These are phyloP conservation scores for Cheirogaleus major DNA, from an alignment of 2,797 vertebrate genomes.

Conservation along the genomic window DNA sequence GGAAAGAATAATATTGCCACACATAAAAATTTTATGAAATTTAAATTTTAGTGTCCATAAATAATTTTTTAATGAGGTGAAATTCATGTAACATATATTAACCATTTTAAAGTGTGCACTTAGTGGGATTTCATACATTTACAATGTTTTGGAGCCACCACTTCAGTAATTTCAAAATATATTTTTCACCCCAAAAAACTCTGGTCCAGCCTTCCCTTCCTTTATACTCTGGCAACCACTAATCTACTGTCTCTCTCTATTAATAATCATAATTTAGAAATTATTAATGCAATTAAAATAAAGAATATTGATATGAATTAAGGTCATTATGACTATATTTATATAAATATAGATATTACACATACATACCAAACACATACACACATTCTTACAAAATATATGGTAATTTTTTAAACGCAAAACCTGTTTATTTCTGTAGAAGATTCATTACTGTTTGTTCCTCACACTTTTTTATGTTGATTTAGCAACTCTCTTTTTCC, in stretches of 20 bases:
- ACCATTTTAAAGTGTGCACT: background rate
- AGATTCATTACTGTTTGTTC: background rate
- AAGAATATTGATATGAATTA: background rate
- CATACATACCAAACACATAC: background rate
- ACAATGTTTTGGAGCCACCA: fast-evolving
- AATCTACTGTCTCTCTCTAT: background rate
- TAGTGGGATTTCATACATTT: background rate
- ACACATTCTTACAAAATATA: background rate
- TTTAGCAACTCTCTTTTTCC: background rate
- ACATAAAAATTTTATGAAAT: no score
- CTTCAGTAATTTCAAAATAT: background rate
- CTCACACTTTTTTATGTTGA: background rate
- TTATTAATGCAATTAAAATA: background rate
- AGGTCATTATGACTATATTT: background rate
- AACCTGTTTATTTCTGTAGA: background rate
- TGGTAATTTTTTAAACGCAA: background rate
- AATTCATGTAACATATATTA: background rate
- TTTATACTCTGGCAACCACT: background rate
- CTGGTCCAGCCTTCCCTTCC: fast-evolving
- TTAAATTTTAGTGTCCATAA: background rate
- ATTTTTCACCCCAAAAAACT: background rate
- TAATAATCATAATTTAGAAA: background rate
- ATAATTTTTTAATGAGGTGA: background rate
- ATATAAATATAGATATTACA: background rate
- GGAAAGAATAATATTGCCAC: background rate